A percentile compares a stretch with the other conserved stretches of the same genome.
Evolutionary conservation across 2,113 vertebrate species (phyloP).

Genomic region (Budorcas taxicolor): DNA sequence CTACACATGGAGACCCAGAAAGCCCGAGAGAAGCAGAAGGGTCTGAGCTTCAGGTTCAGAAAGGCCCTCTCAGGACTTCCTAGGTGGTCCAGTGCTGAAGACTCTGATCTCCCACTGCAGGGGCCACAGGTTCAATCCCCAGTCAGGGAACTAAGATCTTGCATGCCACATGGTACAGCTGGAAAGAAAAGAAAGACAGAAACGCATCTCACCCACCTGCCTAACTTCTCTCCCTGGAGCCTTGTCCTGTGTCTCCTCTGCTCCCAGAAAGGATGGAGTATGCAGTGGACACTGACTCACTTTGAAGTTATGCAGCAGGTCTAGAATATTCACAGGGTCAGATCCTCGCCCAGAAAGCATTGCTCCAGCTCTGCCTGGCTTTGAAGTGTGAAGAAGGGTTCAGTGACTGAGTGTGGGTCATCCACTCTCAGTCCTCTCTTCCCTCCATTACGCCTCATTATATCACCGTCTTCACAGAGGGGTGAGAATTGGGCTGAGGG

Average conservation of each 20-base stretch:
- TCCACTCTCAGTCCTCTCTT: neutral
- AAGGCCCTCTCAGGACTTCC: neutral
- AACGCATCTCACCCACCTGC: neutral
- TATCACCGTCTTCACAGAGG: neutral
- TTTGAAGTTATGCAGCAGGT: neutral
- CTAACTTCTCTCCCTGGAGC: neutral
- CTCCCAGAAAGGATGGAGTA: neutral
- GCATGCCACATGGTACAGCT: neutral
- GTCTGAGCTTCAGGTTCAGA: neutral
- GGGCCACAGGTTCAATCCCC: neutral
- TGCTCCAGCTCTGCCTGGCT: neutral
- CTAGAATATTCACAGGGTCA: neutral
- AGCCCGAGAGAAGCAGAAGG: neutral
- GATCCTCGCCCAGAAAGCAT: neutral
- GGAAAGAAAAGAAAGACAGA: neutral
- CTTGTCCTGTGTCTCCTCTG: neutral
- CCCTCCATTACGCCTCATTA: neutral
- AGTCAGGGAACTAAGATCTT: neutral
- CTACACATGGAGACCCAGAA: neutral
- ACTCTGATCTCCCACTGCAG: neutral
- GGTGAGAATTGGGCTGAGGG: neutral
- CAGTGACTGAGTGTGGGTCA: neutral
- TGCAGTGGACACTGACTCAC: neutral
- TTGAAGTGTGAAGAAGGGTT: neutral
- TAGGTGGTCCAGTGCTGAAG: neutral